Conservation (phyloP, 2,888 invertebrate species). For the Xiphydria camelus region DNA sequence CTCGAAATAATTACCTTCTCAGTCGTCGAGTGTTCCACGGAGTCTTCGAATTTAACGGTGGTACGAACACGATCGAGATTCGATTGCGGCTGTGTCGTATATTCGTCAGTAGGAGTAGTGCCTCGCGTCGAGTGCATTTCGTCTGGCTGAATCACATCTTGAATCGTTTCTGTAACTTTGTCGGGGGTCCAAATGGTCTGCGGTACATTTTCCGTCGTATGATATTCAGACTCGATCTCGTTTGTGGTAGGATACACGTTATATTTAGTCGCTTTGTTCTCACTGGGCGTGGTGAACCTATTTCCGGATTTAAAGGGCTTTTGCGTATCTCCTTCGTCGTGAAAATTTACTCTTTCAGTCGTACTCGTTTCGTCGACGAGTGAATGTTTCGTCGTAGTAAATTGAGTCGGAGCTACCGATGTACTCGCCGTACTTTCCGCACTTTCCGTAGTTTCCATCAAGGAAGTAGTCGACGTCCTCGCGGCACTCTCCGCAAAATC, state of each 20-base stretch:
- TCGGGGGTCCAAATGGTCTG: neutral
- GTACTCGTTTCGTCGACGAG: no score
- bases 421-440: conserved; percentile 8
- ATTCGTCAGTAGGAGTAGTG: neutral
- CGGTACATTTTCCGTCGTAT: neutral
- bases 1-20: neutral
- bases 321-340: neutral
- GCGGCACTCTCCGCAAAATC: conserved; percentile 9
- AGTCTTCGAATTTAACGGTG: neutral
- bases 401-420: conserved; percentile 1
- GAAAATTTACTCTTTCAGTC: no score
- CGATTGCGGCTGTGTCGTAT: conserved; percentile 1
- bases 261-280: neutral
- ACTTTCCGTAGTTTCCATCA: conserved; percentile 7
- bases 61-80: conserved; percentile 2
- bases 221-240: neutral
- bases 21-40: neutral
- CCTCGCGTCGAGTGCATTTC: neutral
- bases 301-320: neutral
- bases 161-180: neutral
- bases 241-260: neutral
- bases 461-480: conserved; percentile 8
- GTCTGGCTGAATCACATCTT: neutral
- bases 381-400: no score
- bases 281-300: neutral